Evolutionary conservation across 2,888 invertebrate species (phyloP), one percentile per base, ranked within the genome.

Genomic region (Caenorhabditis japonica): DNA sequence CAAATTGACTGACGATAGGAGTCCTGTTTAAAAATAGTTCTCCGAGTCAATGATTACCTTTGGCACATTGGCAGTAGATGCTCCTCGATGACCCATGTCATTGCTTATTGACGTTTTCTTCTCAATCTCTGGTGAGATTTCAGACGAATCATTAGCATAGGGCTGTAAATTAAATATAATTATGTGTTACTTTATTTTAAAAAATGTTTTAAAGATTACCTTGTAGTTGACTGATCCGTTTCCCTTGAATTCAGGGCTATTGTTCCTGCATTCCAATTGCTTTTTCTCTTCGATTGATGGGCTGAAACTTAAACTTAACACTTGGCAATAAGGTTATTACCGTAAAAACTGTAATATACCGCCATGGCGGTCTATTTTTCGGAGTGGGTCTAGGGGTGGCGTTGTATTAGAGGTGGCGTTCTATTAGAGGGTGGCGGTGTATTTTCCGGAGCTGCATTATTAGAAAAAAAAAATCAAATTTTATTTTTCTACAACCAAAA

Each of bases 231-330:
- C 43, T 13, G 68, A 70, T 38, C 78, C 78, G 27, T 78, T 78
- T 25, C 61, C 56, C 36, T 74, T 78, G 41, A 59, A 71, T 12
- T 72, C 72, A 3, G 75, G 75, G 25, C 75, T 75, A 47, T 75
- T 64, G 47, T 76, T 75, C 51, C 76, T 53, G 36, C 72, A 72
- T 7, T 79, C 79, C 47, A 66, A 30, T n/a, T 69, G 74, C 41
- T 79, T 79, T 23, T 79, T 79, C 70, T 79, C 79, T 8, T 76
- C 76, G 15, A 76, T 49, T 12, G 72, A 72, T 12, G 72, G 72
- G 34, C 72, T 72, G 66, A 27, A 72, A 66, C 4, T 30, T 13
- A 4, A 8, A 38, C 4, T 15, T 4, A 17, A 39, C 13, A 39
- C 12, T 13, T 1, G 15, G n/a, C 1, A 1, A 46, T 17, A n/a